These are phyloP conservation scores for Drosophila parabipectinata DNA, from an alignment of 1,140 invertebrate genomes.

Conservation along the genomic window DNA sequence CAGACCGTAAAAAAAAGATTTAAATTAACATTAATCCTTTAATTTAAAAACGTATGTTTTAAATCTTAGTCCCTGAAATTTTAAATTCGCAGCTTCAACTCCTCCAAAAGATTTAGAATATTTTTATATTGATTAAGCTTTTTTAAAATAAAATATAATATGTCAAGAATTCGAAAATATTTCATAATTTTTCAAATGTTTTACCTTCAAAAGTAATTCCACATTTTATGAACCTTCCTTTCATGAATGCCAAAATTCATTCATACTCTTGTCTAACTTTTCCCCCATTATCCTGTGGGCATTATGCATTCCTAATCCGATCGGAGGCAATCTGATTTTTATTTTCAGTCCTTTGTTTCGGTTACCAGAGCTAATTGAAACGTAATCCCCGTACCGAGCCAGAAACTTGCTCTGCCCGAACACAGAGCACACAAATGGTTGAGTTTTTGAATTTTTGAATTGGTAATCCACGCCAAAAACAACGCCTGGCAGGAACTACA, in stretches of 20 bases:
- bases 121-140: too few species aligned
- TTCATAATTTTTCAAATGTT: too few species aligned
- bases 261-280: not conserved
- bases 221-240: not conserved
- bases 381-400: constrained; percentile 48
- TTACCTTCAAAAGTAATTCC: too few species aligned
- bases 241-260: not conserved
- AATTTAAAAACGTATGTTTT: too few species aligned
- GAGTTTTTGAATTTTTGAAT: constrained; percentile 50
- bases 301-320: not conserved
- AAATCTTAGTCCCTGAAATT: too few species aligned
- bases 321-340: not conserved
- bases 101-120: too few species aligned
- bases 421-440: constrained; percentile 32
- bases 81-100: too few species aligned
- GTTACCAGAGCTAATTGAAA: constrained; percentile 55
- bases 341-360: constrained; percentile 16
- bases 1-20: too few species aligned
- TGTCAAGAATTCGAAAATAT: too few species aligned
- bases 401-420: constrained; percentile 31
- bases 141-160: too few species aligned
- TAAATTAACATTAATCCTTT: too few species aligned
- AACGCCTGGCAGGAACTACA: constrained; percentile 1
- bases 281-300: not conserved
- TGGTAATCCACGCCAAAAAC: constrained; percentile 62